Evolutionary conservation across 2,888 invertebrate genomes (phyloP), one percentile per base, ranked within the genome.

Genomic region (Tipula confusa): DNA sequence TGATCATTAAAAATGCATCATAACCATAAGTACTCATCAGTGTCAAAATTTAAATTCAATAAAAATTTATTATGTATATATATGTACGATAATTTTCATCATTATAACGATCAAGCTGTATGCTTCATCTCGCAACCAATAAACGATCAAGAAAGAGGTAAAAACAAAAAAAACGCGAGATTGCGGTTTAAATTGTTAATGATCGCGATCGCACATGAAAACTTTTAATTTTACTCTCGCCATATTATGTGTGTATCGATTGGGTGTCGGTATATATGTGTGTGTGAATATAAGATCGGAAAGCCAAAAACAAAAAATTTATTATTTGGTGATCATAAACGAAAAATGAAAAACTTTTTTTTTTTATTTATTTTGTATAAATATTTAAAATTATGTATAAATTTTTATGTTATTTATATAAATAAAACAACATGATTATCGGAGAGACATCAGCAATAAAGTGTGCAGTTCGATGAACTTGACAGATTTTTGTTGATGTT

Each of bases 391-490:
- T 64, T 64, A 24, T 64, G 64, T 64, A 64, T 64, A 64, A 64
- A 64, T 64, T 24, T 64, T 64, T 64, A 64, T 64, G 64, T 24
- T 64, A 64, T 64, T 64, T 64, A 64, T 64, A 64, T 64, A 64
- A 64, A 64, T 64, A 64, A 64, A 64, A 64, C 64, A 64, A 64
- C 64, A 64, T 64, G 64, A 24, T 64, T 64, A 64, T 64, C 24
- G 64, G 33, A 64, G 64, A 64, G 64, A 64, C 64, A 64, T 64
- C 64, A 64, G 64, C 64, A 64, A 64, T 64, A 64, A 64, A 64
- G 64, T 64, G 64, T 64, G 64, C 64, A 64, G 64, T 64, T 64
- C 64, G 64, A 64, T 64, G 64, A 64, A 64, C 64, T 64, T 64
- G 64, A 64, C 64, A 64, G 18, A 64, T 64, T 64, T 64, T 36